A percentile compares a stretch with the other conserved stretches of the same genome.
These are phyloP conservation scores for Archaeoteleia sp. DNA, from an alignment of 2,888 invertebrate genomes.

Conservation along the genomic window DNA sequence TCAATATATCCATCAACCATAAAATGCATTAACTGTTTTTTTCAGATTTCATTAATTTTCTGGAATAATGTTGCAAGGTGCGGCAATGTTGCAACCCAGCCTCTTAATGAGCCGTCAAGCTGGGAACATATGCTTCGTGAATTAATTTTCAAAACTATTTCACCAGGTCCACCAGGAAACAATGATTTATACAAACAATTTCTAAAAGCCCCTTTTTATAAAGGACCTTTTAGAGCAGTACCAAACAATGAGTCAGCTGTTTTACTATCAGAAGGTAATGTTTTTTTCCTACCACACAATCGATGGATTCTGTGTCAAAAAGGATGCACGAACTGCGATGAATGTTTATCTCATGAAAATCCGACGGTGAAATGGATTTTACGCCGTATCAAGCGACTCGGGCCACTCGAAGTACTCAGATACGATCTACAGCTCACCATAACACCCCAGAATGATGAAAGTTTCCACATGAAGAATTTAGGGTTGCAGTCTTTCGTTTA, in stretches of 20 bases:
- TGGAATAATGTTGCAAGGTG: neutral
- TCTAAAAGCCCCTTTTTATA: slow-evolving; percentile 62
- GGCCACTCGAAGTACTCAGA: slow-evolving; percentile 26
- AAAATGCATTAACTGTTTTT: neutral
- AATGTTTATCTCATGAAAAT: slow-evolving; percentile 18
- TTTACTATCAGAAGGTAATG: slow-evolving; percentile 61
- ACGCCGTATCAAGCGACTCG: slow-evolving; percentile 11
- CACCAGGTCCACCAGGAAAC: slow-evolving; percentile 54
- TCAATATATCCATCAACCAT: neutral
- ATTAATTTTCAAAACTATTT: slow-evolving; percentile 65
- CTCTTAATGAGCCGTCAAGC: slow-evolving; percentile 39
- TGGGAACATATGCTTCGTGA: slow-evolving; percentile 66
- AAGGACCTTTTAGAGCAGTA: slow-evolving; percentile 46
- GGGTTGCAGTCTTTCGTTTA: slow-evolving; percentile 58
- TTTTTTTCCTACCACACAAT: slow-evolving; percentile 56
- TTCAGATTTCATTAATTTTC: slow-evolving; percentile 1
- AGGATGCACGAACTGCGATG: slow-evolving; percentile 29
- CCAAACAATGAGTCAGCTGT: slow-evolving; percentile 33
- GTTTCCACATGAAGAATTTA: slow-evolving; percentile 51
- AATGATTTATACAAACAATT: slow-evolving; percentile 58
- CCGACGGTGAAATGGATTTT: slow-evolving; percentile 24
- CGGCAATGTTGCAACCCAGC: neutral
- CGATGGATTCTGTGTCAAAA: slow-evolving; percentile 55
- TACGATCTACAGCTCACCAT: slow-evolving; percentile 65
- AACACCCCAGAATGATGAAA: slow-evolving; percentile 57